phyloP scores from a whole-genome alignment of 1,140 invertebrate genomes.

The Paralvinella palmiformis region DNA sequence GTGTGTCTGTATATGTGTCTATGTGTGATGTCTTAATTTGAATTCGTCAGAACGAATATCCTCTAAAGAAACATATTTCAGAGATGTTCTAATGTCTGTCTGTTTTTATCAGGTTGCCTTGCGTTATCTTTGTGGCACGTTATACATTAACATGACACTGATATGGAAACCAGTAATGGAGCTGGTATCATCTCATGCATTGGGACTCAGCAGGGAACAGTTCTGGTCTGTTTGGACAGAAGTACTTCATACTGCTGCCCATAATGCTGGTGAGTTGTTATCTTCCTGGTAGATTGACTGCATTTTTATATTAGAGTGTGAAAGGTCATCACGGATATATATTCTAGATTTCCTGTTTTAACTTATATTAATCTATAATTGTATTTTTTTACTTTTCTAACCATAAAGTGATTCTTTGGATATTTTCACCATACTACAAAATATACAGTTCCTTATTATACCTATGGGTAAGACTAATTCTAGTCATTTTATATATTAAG shows the following conservation, averaged over 20 bases:
- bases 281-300: not conserved
- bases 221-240: slow-evolving; percentile 74
- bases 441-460: no score
- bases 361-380: no score
- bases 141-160: slow-evolving; percentile 81
- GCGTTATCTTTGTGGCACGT: slow-evolving; percentile 70
- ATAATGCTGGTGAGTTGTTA: slow-evolving; percentile 33
- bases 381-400: no score
- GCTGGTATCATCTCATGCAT: slow-evolving; percentile 67
- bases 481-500: no score
- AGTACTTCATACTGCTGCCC: slow-evolving; percentile 56
- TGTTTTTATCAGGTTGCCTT: slow-evolving; percentile 58
- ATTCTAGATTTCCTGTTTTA: not conserved
- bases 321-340: not conserved
- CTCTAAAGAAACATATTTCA: no score
- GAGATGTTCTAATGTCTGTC: no score
- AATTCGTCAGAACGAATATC: no score
- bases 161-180: slow-evolving; percentile 77
- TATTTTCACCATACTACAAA: no score
- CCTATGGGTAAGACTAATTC: no score
- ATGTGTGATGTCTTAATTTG: no score
- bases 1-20: no score
- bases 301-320: not conserved
- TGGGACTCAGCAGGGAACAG: slow-evolving; percentile 56
- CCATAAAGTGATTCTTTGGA: no score